Base-by-base conservation (phyloP, 1,140 invertebrate species). In the Mya arenaria region DNA sequence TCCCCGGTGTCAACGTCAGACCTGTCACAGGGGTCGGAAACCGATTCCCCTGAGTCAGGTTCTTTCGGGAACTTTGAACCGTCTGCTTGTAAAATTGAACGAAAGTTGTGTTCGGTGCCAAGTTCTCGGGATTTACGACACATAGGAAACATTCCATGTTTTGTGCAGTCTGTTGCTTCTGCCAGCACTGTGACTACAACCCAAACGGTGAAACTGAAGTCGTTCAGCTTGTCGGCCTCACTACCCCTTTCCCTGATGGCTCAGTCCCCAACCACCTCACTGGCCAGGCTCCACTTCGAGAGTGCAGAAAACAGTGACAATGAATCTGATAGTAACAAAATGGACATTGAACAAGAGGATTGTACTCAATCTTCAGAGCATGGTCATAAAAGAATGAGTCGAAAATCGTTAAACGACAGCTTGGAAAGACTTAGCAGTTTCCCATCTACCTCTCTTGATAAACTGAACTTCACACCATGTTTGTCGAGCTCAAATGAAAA, bases 271-370 rank as follows among this genome's bases (percentile, higher is more conserved):
- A 92, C 92, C 39, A 90, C 92, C 39, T 93, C 92, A 13, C 85
- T 94, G 62, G 90, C 93, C 0, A 87, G 90, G 63, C 87, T 94
- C 8, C 92, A 91, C 78, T 94, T 94, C 74, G 89, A 87, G 36
- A 88, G 88, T 37, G 81, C 58, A 56, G 80, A 82, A 71, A 80
- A 80, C 36, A 80, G 77, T 62, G 77, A 80, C 44, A 80, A 23
- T 48, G 66, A 80, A 60, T 48, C 4, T 30, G 74, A 78, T 32
- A n/a, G 39, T 1, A 15, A 39, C 10, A 65, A 28, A 81, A 86
- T 71, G 66, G 66, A 71, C 55, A 32, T 44, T 8, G 34, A 44
- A 60, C 48, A 80, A 2, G 32, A n/a, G 0, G 17, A 13, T n/a
- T 37, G 34, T 41, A 23, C 36, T 37, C 58, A 28, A 4, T 60